phyloP scores from a whole-genome alignment of 2,888 invertebrate genomes.

The Phaedon cochleariae region DNA sequence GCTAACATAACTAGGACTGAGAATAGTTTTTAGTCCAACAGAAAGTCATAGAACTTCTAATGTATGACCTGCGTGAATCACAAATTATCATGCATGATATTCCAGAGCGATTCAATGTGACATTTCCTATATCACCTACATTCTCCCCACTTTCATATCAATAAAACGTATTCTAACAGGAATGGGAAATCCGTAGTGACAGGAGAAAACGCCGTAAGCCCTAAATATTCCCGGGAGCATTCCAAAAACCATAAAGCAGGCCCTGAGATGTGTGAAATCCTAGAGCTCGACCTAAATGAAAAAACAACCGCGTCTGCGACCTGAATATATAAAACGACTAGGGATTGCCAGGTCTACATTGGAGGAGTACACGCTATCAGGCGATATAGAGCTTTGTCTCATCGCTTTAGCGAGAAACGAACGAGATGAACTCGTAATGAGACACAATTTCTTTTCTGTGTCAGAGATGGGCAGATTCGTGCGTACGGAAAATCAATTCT shows the following conservation, averaged over 20 bases:
- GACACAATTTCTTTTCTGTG: not conserved
- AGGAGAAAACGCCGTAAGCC: slow-evolving; percentile 34
- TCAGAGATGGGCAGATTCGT: not conserved
- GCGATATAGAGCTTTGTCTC: slow-evolving; percentile 17
- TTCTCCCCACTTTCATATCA: not conserved
- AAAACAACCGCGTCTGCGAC: slow-evolving; percentile 30
- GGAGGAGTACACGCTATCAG: slow-evolving; percentile 32
- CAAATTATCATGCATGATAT: no score
- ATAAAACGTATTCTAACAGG: slow-evolving; percentile 11
- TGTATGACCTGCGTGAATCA: no score
- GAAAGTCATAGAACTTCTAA: no score
- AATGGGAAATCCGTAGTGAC: slow-evolving; percentile 23
- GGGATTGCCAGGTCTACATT: slow-evolving; percentile 18
- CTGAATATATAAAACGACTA: slow-evolving; percentile 33
- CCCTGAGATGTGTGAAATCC: slow-evolving; percentile 44
- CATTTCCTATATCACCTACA: not conserved
- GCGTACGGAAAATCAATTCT: not conserved
- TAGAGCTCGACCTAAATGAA: slow-evolving; percentile 43
- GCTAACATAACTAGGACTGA: no score
- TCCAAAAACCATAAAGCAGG: slow-evolving; percentile 45
- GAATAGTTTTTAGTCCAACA: no score
- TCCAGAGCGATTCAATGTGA: no score
- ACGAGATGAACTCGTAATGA: slow-evolving; percentile 18
- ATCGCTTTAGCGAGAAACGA: slow-evolving; percentile 14
- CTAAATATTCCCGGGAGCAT: slow-evolving; percentile 43